phyloP scores from a whole-genome alignment of 2,888 invertebrate genomes.

The Ernsta delagoae region DNA sequence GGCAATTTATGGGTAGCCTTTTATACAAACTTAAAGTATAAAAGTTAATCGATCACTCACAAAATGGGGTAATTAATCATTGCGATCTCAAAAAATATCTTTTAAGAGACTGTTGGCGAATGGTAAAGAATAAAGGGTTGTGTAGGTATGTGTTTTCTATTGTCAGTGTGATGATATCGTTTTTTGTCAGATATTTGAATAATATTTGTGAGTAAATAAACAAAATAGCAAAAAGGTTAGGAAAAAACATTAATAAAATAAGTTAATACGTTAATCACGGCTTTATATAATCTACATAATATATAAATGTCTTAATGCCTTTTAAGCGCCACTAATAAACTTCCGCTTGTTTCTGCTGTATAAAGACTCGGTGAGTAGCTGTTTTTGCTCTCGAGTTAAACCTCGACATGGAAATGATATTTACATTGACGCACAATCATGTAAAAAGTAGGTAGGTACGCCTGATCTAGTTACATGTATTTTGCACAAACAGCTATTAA shows the following conservation, averaged over 20 bases:
- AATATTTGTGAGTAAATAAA: too few species aligned
- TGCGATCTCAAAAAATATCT: slow-evolving; percentile 49
- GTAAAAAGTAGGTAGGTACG: slow-evolving; percentile 9
- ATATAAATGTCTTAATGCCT: slow-evolving; percentile 52
- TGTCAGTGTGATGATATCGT: too few species aligned
- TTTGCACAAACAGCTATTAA: background rate
- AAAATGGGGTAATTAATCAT: slow-evolving; percentile 75
- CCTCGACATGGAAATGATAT: slow-evolving; percentile 21
- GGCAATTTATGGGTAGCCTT: slow-evolving; percentile 45
- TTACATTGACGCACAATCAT: slow-evolving; percentile 22
- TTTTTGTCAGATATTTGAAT: too few species aligned
- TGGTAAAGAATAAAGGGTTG: background rate
- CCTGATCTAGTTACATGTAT: background rate
- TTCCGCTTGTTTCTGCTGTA: slow-evolving; percentile 55
- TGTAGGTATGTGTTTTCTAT: background rate
- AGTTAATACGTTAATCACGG: slow-evolving; percentile 46
- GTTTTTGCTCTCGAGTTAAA: slow-evolving; percentile 25
- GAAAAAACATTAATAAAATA: slow-evolving; percentile 32
- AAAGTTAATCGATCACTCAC: slow-evolving; percentile 71
- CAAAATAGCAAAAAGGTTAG: background rate
- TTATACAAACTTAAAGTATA: slow-evolving; percentile 45
- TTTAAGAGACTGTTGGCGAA: background rate
- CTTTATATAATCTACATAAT: slow-evolving; percentile 51
- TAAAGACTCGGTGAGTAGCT: slow-evolving; percentile 9
- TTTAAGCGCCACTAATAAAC: slow-evolving; percentile 54